phyloP scores from a whole-genome alignment of 2,797 vertebrate genomes.

The Aselliscus stoliczkanus region DNA sequence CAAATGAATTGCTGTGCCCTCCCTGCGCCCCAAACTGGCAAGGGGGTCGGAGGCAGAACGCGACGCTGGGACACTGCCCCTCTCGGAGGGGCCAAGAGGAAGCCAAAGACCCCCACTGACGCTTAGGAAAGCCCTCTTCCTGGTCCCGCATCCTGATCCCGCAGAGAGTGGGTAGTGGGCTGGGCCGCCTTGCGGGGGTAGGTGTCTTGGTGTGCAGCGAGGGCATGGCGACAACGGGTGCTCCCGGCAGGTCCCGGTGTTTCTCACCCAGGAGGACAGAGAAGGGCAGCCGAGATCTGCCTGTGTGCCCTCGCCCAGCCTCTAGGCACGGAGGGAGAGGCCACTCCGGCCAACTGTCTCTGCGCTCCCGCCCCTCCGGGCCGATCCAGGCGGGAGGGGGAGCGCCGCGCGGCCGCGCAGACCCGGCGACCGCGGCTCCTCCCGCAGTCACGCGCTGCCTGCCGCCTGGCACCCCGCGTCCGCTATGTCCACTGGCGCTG shows the following conservation, averaged over 20 bases:
- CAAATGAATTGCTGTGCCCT: background rate
- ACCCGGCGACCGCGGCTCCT: background rate
- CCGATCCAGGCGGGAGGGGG: background rate
- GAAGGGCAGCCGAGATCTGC: conserved; percentile 46
- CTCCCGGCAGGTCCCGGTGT: background rate
- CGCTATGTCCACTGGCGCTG: rapidly evolving
- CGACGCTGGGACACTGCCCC: background rate
- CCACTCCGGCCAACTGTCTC: background rate
- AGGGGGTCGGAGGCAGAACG: background rate
- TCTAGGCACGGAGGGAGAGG: conserved; percentile 58
- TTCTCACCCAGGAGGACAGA: conserved; percentile 17
- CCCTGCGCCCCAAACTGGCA: background rate
- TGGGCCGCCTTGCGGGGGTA: background rate
- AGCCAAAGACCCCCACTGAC: background rate
- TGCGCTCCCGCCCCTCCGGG: conserved; percentile 23
- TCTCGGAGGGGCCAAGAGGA: background rate
- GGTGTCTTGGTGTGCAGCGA: background rate
- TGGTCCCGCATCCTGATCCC: background rate
- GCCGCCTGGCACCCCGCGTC: background rate
- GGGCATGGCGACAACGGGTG: background rate
- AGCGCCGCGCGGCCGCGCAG: background rate
- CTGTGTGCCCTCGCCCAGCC: background rate
- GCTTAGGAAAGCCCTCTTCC: background rate
- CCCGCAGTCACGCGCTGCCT: background rate
- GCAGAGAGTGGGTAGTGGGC: background rate